A percentile compares a stretch with the other conserved stretches of the same genome.
These are phyloP conservation scores for Phalanger gymnotis DNA, from an alignment of 2,797 vertebrate species.

Conservation along the genomic window DNA sequence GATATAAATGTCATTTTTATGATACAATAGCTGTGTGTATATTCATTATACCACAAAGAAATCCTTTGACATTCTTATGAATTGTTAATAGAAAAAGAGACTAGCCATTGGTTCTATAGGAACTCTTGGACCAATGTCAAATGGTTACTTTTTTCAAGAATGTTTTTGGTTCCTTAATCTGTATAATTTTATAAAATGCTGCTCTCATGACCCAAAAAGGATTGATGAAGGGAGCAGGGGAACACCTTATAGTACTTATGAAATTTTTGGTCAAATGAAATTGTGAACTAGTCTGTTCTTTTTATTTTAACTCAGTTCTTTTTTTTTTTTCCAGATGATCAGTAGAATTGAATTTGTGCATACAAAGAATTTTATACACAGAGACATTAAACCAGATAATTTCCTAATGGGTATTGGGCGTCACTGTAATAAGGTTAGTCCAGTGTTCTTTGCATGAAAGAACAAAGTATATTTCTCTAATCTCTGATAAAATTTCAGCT, in stretches of 20 bases:
- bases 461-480: constrained; percentile 71
- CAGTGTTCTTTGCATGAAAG: constrained; percentile 84
- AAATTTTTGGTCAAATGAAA: background rate
- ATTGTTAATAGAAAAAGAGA: background rate
- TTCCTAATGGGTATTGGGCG: constrained; percentile 99
- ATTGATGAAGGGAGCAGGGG: background rate
- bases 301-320: constrained; percentile 55
- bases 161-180: background rate
- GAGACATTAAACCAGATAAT: constrained; percentile 99
- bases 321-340: constrained; percentile 93
- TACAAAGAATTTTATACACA: constrained; percentile 99
- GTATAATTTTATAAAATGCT: constrained; percentile 31
- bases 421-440: constrained; percentile 99
- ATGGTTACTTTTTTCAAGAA: background rate
- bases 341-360: constrained; percentile 99
- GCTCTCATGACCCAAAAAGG: constrained; percentile 23
- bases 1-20: background rate
- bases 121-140: background rate
- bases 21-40: background rate
- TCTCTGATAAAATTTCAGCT: constrained; percentile 70
- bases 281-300: constrained; percentile 55
- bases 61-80: background rate
- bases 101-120: background rate
- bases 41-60: background rate
- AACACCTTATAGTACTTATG: background rate